Base-by-base conservation (phyloP, 2,113 vertebrate species). In the Cynoglossus semilaevis region DNA sequence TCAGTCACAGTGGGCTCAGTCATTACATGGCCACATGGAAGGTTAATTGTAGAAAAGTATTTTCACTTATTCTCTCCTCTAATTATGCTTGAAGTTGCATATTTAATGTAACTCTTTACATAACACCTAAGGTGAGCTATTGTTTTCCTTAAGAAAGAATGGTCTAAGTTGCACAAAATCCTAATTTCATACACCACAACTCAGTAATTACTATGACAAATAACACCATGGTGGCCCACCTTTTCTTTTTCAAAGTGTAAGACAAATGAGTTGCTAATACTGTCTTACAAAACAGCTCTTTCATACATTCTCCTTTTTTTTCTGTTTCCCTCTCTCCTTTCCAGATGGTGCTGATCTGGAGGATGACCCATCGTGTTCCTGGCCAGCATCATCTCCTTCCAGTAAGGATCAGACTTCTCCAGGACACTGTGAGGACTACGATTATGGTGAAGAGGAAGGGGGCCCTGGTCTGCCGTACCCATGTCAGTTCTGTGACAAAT, bases 381-480 rank as follows among this genome's bases (percentile, higher is more conserved):
- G 97, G 96, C 94, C 96, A 51, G 94, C 95, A 61, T 99, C 97
- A 63, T 98, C 97, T 0, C 97, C 97, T 50, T 99, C 97, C 34
- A 99, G 97, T 89, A 99, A 98, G 88, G 97, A 98, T 66, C 96
- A 98, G 88, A 94, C 95, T 43, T 99, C 97, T 75, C 97, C 97
- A 0, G 94, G 92, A 81, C 95, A 95, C 76, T 95, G 94, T 81
- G 95, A 98, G 79, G 94, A 95, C 72, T 96, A 94, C 51, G 96
- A 99, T 78, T 98, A 94, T 79, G 95, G 95, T 29, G 96, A 98
- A 85, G 97, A 97, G 13, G 95, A 98, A 86, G 97, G 95, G 15
- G 94, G 92, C 46, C 92, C 93, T 14, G 95, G 96, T 47, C 88
- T 98, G 62, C 97, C 97, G 0, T 99, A 99, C 79, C 95, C 96